Evolutionary conservation across 1,140 invertebrate genomes (phyloP), one percentile per base, ranked within the genome.

Genomic region (Dendroctonus valens): DNA sequence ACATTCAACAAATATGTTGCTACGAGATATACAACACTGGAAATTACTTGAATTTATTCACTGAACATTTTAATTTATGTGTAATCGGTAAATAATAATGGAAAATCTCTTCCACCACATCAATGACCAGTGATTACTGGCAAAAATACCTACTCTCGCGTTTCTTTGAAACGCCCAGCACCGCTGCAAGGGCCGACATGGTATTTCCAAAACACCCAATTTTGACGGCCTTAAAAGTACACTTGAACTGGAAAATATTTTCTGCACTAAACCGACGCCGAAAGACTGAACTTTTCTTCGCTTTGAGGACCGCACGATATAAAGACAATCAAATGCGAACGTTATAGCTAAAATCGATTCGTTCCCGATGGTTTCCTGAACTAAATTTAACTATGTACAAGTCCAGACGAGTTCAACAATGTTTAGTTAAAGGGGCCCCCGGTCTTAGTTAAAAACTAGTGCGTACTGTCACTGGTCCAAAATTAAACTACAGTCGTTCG

Each of bases 131-230:
- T 26, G 26, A 26, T 3, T 26, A 26, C 26, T 26, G 26, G 26
- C 42, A 46, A 46, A 46, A 46, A 9, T 55, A 55, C 53, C 6
- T 74, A 77, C 73, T 76, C n/a, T 79, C 75, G 39, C 72, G 69
- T 15, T 73, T 61, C 59, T 77, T 78, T 7, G 72, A 74, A 38
- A 73, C 70, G 9, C 76, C 70, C 7, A 77, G 68, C 41, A 75
- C 66, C 42, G 69, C 72, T 52, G 73, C 73, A n/a, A 74, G 59
- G 57, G 74, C 74, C 60, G 76, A 78, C 77, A 78, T 79, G 37
- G 68, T 70, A 63, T 70, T 68, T 59, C 53, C 59, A 44, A 74
- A 75, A 69, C 70, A 76, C 73, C 74, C 75, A 76, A 74, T 75
- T 69, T 72, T 75, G 71, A 61, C 67, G 39, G 39, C n/a, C 7